Evolutionary conservation across 37 sponge, comb jelly and placozoan genomes (phyloP).

Genomic region (Axinella damicornis): DNA sequence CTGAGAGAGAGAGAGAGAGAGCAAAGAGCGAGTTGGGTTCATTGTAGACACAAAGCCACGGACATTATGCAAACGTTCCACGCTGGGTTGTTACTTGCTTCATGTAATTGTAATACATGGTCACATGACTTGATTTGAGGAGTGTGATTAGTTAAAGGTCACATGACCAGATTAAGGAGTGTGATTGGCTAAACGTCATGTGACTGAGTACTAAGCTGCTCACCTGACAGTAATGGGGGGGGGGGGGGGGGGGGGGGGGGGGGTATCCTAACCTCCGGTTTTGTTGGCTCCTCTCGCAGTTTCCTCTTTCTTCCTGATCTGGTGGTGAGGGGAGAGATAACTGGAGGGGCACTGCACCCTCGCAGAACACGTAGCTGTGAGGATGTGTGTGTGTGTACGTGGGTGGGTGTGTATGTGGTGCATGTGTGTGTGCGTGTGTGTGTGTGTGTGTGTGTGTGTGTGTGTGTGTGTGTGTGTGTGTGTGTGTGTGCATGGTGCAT

Average conservation of each 20-base stretch:
- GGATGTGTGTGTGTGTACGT: background rate
- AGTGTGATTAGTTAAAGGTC: background rate
- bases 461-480: too few relatives aligned
- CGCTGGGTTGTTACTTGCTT: too few relatives aligned
- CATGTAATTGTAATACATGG: too few relatives aligned
- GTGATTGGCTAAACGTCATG: background rate
- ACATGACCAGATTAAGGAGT: background rate
- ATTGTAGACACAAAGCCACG: too few relatives aligned
- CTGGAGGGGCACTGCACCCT: slow-evolving; percentile 19
- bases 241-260: slow-evolving; percentile 5
- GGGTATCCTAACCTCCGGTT: background rate
- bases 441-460: too few relatives aligned
- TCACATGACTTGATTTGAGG: too few relatives aligned
- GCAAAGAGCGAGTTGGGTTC: too few relatives aligned
- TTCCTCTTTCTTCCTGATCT: slow-evolving; percentile 58
- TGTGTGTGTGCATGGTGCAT: too few relatives aligned
- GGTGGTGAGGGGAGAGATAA: slow-evolving; percentile 59
- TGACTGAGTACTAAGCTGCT: background rate
- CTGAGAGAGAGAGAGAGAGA: slow-evolving; percentile 16
- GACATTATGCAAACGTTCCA: too few relatives aligned
- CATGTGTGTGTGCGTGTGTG: too few relatives aligned
- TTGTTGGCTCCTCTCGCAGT: background rate
- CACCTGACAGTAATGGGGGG: slow-evolving; percentile 46
- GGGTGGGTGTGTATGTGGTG: too few relatives aligned
- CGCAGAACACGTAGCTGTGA: slow-evolving; percentile 15